Base-by-base conservation (phyloP, 2,888 invertebrate species). In the Thyatira batis region DNA sequence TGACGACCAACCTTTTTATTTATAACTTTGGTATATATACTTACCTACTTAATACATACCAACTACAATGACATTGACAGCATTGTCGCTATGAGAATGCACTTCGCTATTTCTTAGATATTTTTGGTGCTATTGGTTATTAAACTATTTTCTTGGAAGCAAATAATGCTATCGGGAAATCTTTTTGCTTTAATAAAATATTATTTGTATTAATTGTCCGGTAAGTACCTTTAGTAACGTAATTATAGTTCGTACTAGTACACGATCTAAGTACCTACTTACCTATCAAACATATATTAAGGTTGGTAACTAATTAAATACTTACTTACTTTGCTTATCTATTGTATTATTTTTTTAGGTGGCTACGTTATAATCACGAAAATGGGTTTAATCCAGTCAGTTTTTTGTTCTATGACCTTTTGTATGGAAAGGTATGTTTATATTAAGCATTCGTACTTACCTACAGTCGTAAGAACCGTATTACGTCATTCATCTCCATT, bases 321-420 rank as follows among this genome's bases (percentile, higher is more conserved):
- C 6, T 23, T 23, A 23, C 6, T 23, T 23, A 27, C 57, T 54
- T 48, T 52, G 45, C 10, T n/a, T n/a, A 5, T 8, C 13, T 30
- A 27, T 50, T 30, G 30, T 10, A 46, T 28, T 30, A 45, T 20
- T 45, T 30, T 28, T 39, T 50, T 46, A 49, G 27, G 33, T 54
- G 13, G 17, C 45, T 27, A 52, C 21, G 33, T 50, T 46, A 13
- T 49, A 53, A 50, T 28, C 53, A 58, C 39, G 51, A 53, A 66
- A 28, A 89, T 89, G 89, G 90, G 90, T 52, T 59, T 87, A 52
- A 65, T 90, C 60, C 87, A 88, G 55, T 90, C 90, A 0, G 60
- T 89, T 53, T 76, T 86, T 59, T 89, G 89, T 70, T 85, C 89
- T 21, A 53, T 84, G 50, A 82, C 84, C 58, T 87, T 89, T 63